Evolutionary conservation across 2,888 invertebrate genomes (phyloP).

Genomic region (Atethmia centrago): DNA sequence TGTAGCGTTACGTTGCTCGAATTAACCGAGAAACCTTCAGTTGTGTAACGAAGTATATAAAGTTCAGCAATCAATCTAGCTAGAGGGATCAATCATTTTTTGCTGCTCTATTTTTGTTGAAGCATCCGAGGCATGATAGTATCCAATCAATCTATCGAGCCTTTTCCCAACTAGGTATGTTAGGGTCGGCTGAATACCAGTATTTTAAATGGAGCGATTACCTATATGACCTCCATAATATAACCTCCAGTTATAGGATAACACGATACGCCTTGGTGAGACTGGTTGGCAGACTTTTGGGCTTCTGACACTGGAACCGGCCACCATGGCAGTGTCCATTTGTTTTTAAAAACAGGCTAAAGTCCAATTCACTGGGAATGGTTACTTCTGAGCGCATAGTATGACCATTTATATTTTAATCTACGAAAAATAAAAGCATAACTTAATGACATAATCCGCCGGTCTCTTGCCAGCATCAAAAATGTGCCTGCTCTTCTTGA

Average conservation of each 20-base stretch:
- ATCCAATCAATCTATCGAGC: neutral
- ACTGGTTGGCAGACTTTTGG: neutral
- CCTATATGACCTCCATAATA: too few species aligned
- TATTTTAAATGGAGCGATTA: neutral
- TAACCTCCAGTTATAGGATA: too few species aligned
- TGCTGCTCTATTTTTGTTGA: neutral
- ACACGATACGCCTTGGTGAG: neutral
- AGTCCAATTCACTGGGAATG: too few species aligned
- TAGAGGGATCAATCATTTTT: conserved; percentile 1
- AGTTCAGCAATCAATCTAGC: neutral
- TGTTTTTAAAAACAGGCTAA: too few species aligned
- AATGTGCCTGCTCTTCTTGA: too few species aligned
- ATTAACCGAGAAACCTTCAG: conserved; percentile 27
- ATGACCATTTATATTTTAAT: too few species aligned
- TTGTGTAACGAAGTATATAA: neutral
- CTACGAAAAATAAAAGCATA: too few species aligned
- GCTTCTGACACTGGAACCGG: neutral
- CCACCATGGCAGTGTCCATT: too few species aligned
- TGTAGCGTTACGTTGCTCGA: conserved; percentile 9
- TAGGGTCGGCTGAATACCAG: neutral
- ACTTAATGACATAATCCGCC: too few species aligned
- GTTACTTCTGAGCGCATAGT: too few species aligned
- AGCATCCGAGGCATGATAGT: neutral
- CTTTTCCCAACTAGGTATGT: neutral
- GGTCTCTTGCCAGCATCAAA: too few species aligned